Evolutionary conservation across 1,140 invertebrate genomes (phyloP).

Genomic region (Episyrphus balteatus): DNA sequence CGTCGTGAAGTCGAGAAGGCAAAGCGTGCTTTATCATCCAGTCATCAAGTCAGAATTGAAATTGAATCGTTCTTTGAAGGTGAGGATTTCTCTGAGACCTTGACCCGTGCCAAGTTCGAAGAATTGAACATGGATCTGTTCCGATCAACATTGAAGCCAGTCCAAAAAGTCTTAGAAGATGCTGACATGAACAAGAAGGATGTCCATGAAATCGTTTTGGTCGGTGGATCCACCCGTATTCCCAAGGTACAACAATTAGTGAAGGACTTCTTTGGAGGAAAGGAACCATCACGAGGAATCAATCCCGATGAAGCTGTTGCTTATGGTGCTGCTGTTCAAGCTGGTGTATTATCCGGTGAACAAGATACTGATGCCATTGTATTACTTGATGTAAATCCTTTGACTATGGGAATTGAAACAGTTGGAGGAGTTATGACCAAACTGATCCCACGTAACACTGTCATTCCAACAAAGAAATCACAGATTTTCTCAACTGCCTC

Average conservation of each 20-base stretch:
- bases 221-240: constrained; percentile 97
- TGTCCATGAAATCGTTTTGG: constrained; percentile 97
- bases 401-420: constrained; percentile 98
- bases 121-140: constrained; percentile 99
- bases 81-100: constrained; percentile 98
- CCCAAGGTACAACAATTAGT: constrained; percentile 98
- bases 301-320: constrained; percentile 98
- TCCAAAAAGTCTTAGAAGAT: constrained; percentile 96
- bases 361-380: constrained; percentile 94
- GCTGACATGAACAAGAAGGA: constrained; percentile 98
- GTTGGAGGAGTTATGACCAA: constrained; percentile 99
- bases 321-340: constrained; percentile 97
- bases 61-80: constrained; percentile 99
- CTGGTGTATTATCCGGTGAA: constrained; percentile 81
- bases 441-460: constrained; percentile 94
- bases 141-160: constrained; percentile 95
- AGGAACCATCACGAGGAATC: constrained; percentile 94
- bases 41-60: constrained; percentile 95
- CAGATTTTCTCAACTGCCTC: constrained; percentile 99
- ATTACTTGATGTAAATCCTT: constrained; percentile 92
- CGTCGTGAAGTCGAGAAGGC: constrained; percentile 96
- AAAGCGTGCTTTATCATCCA: constrained; percentile 88
- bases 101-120: constrained; percentile 98
- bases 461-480: constrained; percentile 99
- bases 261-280: constrained; percentile 97